Percentiles rank a stretch among this genome's conserved stretches.
phyloP scores from a whole-genome alignment of 2,888 invertebrate genomes.

The Uropetala carovei region DNA sequence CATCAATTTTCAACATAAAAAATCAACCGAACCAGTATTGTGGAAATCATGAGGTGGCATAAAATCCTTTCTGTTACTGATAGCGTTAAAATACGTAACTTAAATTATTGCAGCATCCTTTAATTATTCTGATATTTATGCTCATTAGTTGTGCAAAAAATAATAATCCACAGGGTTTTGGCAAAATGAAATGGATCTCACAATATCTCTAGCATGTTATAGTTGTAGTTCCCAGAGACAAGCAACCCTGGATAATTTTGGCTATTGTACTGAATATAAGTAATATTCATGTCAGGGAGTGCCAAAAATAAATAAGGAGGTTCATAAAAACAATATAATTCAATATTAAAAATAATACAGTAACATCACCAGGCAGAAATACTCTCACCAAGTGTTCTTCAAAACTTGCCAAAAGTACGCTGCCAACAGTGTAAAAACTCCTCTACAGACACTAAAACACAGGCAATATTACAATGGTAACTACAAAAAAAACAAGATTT shows the following conservation, averaged over 20 bases:
- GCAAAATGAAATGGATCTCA: background rate
- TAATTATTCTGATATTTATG: background rate
- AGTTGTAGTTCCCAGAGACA: background rate
- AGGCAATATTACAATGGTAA: slow-evolving; percentile 61
- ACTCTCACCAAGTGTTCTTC: slow-evolving; percentile 18
- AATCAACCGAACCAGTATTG: too few relatives aligned
- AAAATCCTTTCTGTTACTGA: too few relatives aligned
- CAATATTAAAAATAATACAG: slow-evolving; percentile 61
- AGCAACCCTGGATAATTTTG: background rate
- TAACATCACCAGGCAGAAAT: slow-evolving; percentile 50
- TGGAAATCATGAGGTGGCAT: too few relatives aligned
- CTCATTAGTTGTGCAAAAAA: background rate
- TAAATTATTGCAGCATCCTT: too few relatives aligned
- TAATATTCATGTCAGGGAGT: slow-evolving; percentile 30
- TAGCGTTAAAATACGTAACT: too few relatives aligned
- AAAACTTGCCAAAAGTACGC: slow-evolving; percentile 54
- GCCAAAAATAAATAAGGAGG: slow-evolving; percentile 44
- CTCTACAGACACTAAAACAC: slow-evolving; percentile 55
- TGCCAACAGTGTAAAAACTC: slow-evolving; percentile 36
- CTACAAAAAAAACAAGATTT: slow-evolving; percentile 47
- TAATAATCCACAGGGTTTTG: background rate
- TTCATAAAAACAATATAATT: slow-evolving; percentile 60
- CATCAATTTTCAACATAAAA: too few relatives aligned
- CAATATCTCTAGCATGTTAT: background rate
- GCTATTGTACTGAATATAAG: background rate